Conservation (phyloP, 2,797 vertebrate species). For the Amblyopsis hoosieri region DNA sequence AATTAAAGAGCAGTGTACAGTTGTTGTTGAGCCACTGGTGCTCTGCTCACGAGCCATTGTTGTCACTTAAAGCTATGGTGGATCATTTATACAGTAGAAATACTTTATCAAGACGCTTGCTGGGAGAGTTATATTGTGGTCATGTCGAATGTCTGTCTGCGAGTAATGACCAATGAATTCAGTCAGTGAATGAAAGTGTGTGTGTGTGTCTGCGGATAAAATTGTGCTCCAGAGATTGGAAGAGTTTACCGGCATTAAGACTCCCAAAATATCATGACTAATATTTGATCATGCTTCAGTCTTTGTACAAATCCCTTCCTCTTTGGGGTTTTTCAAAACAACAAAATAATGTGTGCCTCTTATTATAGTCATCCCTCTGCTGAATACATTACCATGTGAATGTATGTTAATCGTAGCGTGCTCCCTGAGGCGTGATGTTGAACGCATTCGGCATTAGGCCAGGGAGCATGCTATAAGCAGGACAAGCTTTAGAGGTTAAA, state of each 20-base stretch:
- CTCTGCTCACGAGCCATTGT: slow-evolving; percentile 37
- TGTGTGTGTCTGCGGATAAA: too few relatives aligned
- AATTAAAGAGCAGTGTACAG: slow-evolving; percentile 49
- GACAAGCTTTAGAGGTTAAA: slow-evolving; percentile 4
- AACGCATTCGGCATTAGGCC: slow-evolving; percentile 30
- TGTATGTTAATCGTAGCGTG: slow-evolving; percentile 64
- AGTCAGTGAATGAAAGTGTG: neutral
- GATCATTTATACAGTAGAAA: slow-evolving; percentile 32
- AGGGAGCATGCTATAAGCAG: slow-evolving; percentile 14
- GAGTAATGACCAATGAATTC: slow-evolving; percentile 33
- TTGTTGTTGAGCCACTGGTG: neutral
- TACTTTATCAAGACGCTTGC: slow-evolving; percentile 9
- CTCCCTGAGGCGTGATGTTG: too few relatives aligned
- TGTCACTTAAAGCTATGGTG: slow-evolving; percentile 20
- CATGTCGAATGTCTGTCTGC: slow-evolving; percentile 10
- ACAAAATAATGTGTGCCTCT: slow-evolving; percentile 24
- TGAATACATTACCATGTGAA: slow-evolving; percentile 75
- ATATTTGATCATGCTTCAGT: too few relatives aligned
- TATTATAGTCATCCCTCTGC: slow-evolving; percentile 51
- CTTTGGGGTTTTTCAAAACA: too few relatives aligned
- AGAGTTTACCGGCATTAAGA: too few relatives aligned
- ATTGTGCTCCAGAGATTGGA: too few relatives aligned
- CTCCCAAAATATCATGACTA: too few relatives aligned
- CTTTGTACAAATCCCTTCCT: too few relatives aligned
- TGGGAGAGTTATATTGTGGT: slow-evolving; percentile 24